Evolutionary conservation across 2,113 vertebrate species (phyloP).

Genomic region (Passer domesticus): DNA sequence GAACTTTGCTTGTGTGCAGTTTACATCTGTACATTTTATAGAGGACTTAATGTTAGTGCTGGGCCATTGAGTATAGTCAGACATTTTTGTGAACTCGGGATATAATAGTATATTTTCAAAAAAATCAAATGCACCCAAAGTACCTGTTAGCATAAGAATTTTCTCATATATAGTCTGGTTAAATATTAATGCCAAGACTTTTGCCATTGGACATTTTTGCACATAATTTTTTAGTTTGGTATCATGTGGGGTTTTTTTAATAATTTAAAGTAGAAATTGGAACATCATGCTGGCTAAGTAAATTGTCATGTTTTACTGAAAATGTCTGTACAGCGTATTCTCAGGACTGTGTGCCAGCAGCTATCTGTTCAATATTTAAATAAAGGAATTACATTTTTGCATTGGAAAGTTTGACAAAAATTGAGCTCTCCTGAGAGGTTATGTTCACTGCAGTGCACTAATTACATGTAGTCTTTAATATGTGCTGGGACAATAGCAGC

Average conservation of each 20-base stretch:
- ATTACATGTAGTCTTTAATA: not conserved
- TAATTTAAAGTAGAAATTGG: slow-evolving; percentile 64
- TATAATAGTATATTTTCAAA: slow-evolving; percentile 21
- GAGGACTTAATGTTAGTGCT: not conserved
- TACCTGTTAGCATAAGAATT: slow-evolving; percentile 53
- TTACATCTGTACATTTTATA: not conserved
- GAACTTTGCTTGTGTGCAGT: not conserved
- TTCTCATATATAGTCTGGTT: slow-evolving; percentile 36
- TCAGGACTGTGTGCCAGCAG: not conserved
- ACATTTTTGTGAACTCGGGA: not conserved
- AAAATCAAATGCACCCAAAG: slow-evolving; percentile 29
- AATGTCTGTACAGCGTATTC: not conserved
- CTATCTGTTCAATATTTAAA: slow-evolving; percentile 44
- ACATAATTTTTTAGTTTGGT: slow-evolving; percentile 59
- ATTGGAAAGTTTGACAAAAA: slow-evolving; percentile 11
- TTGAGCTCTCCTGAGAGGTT: not conserved
- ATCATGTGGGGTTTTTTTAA: slow-evolving; percentile 34
- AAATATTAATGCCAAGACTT: slow-evolving; percentile 70
- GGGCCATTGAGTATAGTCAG: not conserved
- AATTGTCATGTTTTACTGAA: slow-evolving; percentile 26
- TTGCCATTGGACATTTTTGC: slow-evolving; percentile 52
- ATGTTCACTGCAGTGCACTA: slow-evolving; percentile 5
- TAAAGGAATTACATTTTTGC: slow-evolving; percentile 22
- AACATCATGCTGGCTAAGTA: not conserved
- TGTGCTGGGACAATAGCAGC: not conserved